phyloP scores from a whole-genome alignment of 2,113 vertebrate species.

The Cyprinodon brontotheroides region DNA sequence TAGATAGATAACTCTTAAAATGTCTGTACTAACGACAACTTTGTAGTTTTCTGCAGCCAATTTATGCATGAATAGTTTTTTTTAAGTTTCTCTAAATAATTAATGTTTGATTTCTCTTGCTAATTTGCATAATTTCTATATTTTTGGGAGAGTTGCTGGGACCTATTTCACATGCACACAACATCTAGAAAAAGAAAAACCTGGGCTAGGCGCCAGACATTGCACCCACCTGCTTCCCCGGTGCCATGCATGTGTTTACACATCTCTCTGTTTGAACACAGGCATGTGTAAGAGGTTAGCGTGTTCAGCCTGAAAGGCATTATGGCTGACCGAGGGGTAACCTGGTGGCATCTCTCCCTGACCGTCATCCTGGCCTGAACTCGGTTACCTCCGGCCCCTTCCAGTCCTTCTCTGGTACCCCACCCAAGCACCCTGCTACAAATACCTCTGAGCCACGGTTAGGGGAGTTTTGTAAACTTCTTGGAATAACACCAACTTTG shows the following conservation, averaged over 20 bases:
- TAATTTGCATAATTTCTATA: constrained; percentile 33
- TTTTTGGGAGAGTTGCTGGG: constrained; percentile 53
- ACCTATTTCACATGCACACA: constrained; percentile 66
- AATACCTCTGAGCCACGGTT: constrained; percentile 4
- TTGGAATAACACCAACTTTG: constrained; percentile 65
- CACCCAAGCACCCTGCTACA: constrained; percentile 21
- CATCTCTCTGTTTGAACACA: constrained; percentile 46
- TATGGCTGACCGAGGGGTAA: constrained; percentile 41
- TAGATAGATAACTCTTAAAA: neutral
- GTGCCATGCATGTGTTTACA: constrained; percentile 41
- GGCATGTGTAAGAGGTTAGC: constrained; percentile 15
- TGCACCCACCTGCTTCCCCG: constrained; percentile 59
- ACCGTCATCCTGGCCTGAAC: constrained; percentile 42
- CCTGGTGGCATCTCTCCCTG: constrained; percentile 29
- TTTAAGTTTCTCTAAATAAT: constrained; percentile 49
- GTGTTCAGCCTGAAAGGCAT: constrained; percentile 36
- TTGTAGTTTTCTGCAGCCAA: constrained; percentile 42
- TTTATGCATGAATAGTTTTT: constrained; percentile 46
- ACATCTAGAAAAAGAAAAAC: constrained; percentile 53
- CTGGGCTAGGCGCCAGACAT: constrained; percentile 64
- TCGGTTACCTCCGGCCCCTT: constrained; percentile 39
- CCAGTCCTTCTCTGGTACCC: neutral
- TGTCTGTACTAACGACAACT: constrained; percentile 33
- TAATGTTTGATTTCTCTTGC: constrained; percentile 43
- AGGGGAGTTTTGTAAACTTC: constrained; percentile 57